A percentile compares a stretch with the other conserved stretches of the same genome.
Conservation (phyloP, 2,888 invertebrate genomes). For the Eilema sororculum region DNA sequence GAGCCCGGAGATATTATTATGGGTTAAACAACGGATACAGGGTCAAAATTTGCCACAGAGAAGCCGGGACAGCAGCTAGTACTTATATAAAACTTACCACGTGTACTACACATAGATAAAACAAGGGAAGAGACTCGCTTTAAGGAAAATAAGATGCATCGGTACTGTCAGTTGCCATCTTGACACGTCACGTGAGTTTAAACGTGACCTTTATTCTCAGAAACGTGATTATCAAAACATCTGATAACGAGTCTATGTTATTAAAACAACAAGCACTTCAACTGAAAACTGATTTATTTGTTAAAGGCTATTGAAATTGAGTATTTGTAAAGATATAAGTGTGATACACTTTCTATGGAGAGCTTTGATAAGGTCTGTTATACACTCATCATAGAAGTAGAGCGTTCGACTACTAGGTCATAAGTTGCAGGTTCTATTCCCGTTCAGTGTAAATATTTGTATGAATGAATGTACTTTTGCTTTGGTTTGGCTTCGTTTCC, state of each 20-base stretch:
- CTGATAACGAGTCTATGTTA: not conserved
- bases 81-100: not conserved
- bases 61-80: too few relatives aligned
- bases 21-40: too few relatives aligned
- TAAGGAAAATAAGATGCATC: not conserved
- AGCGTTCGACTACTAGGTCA: too few relatives aligned
- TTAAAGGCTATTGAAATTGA: not conserved
- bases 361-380: too few relatives aligned
- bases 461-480: too few relatives aligned
- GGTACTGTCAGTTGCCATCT: not conserved
- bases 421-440: too few relatives aligned
- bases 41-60: too few relatives aligned
- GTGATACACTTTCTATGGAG: not conserved
- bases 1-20: too few relatives aligned
- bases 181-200: not conserved
- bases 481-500: too few relatives aligned
- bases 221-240: not conserved
- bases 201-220: slow-evolving; percentile 7
- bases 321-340: not conserved
- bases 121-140: not conserved
- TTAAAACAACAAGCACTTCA: slow-evolving; percentile 6
- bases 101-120: not conserved
- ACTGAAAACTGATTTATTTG: not conserved
- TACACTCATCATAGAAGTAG: too few relatives aligned
- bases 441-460: too few relatives aligned